These are phyloP conservation scores for Rhopalosiphum maidis DNA, from an alignment of 1,140 invertebrate species.

Conservation along the genomic window DNA sequence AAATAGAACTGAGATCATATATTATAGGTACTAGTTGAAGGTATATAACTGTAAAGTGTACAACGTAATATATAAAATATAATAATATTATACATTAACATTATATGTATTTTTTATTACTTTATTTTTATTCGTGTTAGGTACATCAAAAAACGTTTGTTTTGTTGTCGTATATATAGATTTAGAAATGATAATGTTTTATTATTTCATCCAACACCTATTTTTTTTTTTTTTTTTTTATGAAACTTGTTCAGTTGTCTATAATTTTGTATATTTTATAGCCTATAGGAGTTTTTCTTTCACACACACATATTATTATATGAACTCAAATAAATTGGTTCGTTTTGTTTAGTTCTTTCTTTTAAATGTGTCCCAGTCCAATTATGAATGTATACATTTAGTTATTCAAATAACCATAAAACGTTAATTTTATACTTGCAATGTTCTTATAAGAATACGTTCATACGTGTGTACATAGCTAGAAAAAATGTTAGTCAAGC, in stretches of 20 bases:
- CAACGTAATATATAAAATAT: background rate
- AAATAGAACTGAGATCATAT: background rate
- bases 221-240: slow-evolving; percentile 11
- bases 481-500: background rate
- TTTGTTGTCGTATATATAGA: background rate
- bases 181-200: slow-evolving; percentile 37
- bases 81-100: background rate
- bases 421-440: background rate
- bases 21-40: background rate
- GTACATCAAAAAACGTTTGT: slow-evolving; percentile 7
- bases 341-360: slow-evolving; percentile 4
- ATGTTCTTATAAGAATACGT: background rate
- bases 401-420: slow-evolving; percentile 12
- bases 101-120: background rate
- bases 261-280: slow-evolving; percentile 3
- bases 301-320: background rate
- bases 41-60: slow-evolving; percentile 9
- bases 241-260: background rate
- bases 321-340: slow-evolving; percentile 24
- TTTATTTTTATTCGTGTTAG: slow-evolving; percentile 9
- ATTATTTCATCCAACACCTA: background rate
- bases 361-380: background rate
- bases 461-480: background rate
- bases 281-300: slow-evolving; percentile 7
- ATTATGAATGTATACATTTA: background rate